Evolutionary conservation across 2,797 vertebrate genomes (phyloP).

Genomic region (Scleropages formosus): DNA sequence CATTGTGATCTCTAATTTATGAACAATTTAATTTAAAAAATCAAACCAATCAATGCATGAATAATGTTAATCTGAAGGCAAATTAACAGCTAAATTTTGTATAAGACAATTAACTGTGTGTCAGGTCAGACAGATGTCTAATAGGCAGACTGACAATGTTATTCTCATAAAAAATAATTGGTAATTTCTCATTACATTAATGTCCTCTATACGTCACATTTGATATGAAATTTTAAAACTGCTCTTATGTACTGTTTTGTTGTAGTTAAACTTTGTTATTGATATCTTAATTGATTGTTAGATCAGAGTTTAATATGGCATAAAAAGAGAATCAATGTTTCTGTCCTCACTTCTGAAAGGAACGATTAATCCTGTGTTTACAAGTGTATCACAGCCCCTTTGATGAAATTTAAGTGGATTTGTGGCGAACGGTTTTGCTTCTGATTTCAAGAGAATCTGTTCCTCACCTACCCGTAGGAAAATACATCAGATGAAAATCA

Average conservation of each 20-base stretch:
- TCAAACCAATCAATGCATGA: conserved; percentile 1
- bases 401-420: neutral
- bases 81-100: neutral
- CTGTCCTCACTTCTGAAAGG: neutral
- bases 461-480: too few relatives aligned
- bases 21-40: neutral
- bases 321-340: neutral
- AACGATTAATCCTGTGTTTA: too few relatives aligned
- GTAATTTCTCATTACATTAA: conserved; percentile 4
- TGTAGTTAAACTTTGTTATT: conserved; percentile 7
- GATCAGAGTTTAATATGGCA: neutral
- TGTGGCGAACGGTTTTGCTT: too few relatives aligned
- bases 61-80: neutral
- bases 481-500: too few relatives aligned
- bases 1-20: conserved; percentile 4
- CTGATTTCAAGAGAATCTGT: too few relatives aligned
- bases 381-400: too few relatives aligned
- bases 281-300: neutral
- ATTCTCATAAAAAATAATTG: conserved; percentile 16
- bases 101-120: conserved; percentile 6
- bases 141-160: conserved; percentile 6
- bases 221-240: neutral
- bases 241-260: neutral
- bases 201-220: conserved; percentile 5
- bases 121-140: neutral